Base-by-base conservation (phyloP, 1,140 invertebrate genomes). In the Aphaenogaster rudis region DNA sequence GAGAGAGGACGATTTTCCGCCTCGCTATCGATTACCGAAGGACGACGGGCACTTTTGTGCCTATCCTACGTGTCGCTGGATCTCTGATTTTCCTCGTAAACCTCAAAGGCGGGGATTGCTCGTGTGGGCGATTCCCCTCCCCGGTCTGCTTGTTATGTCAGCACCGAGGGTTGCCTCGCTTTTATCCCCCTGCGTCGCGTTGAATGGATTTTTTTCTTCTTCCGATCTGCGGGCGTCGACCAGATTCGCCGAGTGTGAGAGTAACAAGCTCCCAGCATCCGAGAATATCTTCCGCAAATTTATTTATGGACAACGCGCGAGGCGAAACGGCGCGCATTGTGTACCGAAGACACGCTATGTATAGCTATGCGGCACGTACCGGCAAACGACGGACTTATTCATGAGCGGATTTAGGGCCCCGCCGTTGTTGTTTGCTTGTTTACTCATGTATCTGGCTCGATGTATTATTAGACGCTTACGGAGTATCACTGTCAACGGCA, bases 21-120 rank as follows among this genome's bases (percentile, higher is more conserved):
- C 66, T 86, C 80, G 80, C 61, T 93, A 94, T 93, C 93, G 88
- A 87, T 93, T 91, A 90, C 85, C 86, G 82, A 89, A 88, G 81
- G 93, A 94, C 86, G 93, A 93, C 93, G 93, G 93, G 92, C 93
- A 94, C 92, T 94, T 94, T 92, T 92, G 91, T 92, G 92, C 89
- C 91, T 79, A 91, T 93, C 90, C 82, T 87, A 90, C 87, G 33
- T 91, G 86, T 90, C 82, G 86, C 88, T 86, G 79, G 88, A 92
- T 89, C 89, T 87, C 72, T 78, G 85, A 86, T 89, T 87, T 86
- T 78, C 76, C 84, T 87, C 80, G 61, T 87, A 88, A 91, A 78
- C 90, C 82, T 90, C 86, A 90, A 91, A 91, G 76, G 72, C 61
- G 78, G 88, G 87, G 88, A 92, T 92, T 91, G 87, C 82, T 86